Conservation (phyloP, 2,797 vertebrate species). For the Cyclopterus lumpus region DNA sequence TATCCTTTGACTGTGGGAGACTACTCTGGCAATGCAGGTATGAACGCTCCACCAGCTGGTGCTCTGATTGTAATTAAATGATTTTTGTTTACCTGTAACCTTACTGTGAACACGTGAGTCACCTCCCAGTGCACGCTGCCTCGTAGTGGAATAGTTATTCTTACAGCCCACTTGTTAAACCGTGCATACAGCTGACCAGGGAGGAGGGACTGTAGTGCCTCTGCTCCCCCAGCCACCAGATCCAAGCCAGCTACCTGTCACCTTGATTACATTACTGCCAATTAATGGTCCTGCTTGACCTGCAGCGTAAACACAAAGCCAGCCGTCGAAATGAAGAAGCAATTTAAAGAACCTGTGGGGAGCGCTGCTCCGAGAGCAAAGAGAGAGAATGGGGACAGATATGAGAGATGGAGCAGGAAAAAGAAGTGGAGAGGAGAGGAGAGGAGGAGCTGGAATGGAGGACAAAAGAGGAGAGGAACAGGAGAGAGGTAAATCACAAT, state of each 20-base stretch:
- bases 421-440: neutral
- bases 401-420: conserved; percentile 55
- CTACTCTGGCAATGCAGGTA: conserved; percentile 96
- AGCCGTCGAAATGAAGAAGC: conserved; percentile 71
- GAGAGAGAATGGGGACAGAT: conserved; percentile 73
- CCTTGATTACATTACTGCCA: conserved; percentile 78
- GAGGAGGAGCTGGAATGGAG: conserved; percentile 43
- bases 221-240: conserved; percentile 47
- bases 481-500: conserved; percentile 42
- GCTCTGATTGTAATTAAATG: conserved; percentile 15
- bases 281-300: conserved; percentile 79
- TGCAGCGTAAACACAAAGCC: conserved; percentile 77
- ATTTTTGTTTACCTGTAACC: conserved; percentile 12
- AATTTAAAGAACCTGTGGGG: conserved; percentile 77
- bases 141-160: conserved; percentile 17
- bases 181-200: conserved; percentile 33
- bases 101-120: conserved; percentile 2
- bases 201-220: conserved; percentile 26
- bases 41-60: conserved; percentile 58
- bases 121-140: neutral
- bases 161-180: conserved; percentile 51
- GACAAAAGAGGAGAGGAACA: conserved; percentile 1
- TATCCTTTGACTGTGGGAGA: conserved; percentile 92
- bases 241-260: conserved; percentile 65
- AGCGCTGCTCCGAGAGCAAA: conserved; percentile 39